phyloP scores from a whole-genome alignment of 37 sponge, comb jelly and placozoan genomes.

The Aplysina aerophoba region DNA sequence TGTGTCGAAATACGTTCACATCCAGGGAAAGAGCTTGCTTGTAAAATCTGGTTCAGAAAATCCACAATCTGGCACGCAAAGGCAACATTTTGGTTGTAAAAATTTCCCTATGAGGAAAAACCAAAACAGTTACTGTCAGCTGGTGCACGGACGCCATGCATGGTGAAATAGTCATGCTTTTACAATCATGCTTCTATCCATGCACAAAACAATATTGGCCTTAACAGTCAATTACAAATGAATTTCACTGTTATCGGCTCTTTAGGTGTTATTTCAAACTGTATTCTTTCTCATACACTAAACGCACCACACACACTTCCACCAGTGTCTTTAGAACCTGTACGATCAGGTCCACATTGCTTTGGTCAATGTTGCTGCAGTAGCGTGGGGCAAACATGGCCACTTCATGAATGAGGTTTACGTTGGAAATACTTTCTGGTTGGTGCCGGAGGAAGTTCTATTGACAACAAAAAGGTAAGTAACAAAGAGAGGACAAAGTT shows the following conservation, averaged over 20 bases:
- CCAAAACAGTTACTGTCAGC: too few relatives aligned
- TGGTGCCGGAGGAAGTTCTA: slow-evolving; percentile 53
- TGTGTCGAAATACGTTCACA: too few relatives aligned
- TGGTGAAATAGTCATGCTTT: too few relatives aligned
- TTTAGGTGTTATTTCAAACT: too few relatives aligned
- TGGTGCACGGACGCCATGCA: too few relatives aligned
- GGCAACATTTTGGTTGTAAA: slow-evolving; percentile 41
- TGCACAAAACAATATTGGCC: too few relatives aligned
- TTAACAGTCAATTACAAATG: too few relatives aligned
- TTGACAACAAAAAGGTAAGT: background rate
- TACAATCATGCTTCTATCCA: too few relatives aligned
- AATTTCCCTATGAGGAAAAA: slow-evolving; percentile 43
- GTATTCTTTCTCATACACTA: too few relatives aligned
- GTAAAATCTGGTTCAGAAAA: slow-evolving; percentile 43
- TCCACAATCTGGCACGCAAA: slow-evolving; percentile 62
- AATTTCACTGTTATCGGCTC: too few relatives aligned
- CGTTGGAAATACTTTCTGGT: slow-evolving; percentile 55
- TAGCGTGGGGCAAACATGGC: slow-evolving; percentile 47
- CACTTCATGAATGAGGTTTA: slow-evolving; percentile 64
- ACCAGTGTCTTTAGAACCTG: slow-evolving; percentile 54
- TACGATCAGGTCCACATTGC: slow-evolving; percentile 51
- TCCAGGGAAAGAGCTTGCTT: background rate
- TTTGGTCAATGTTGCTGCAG: slow-evolving; percentile 40
- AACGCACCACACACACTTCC: slow-evolving; percentile 53
- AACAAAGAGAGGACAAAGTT: too few relatives aligned